Evolutionary conservation across 2,113 vertebrate species (phyloP).

Genomic region (Gopherus flavomarginatus): DNA sequence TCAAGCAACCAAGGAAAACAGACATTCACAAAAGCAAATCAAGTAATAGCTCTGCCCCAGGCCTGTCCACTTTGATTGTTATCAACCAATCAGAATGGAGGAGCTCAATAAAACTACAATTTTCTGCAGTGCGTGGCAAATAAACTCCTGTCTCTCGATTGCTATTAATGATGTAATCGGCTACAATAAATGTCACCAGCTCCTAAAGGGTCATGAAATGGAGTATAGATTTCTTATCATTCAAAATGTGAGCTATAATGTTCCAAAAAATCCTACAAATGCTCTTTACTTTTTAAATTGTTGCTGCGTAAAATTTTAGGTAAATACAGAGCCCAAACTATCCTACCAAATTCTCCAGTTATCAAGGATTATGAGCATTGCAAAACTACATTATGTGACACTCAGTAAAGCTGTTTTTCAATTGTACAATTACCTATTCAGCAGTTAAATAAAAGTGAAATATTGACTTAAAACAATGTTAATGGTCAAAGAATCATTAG

Average conservation of each 20-base stretch:
- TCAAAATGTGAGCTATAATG: not conserved
- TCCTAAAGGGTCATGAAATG: slow-evolving; percentile 43
- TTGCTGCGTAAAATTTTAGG: slow-evolving; percentile 54
- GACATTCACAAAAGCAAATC: slow-evolving; percentile 44
- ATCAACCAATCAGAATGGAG: slow-evolving; percentile 20
- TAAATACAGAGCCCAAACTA: slow-evolving; percentile 54
- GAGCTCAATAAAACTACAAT: slow-evolving; percentile 49
- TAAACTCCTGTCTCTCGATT: not conserved
- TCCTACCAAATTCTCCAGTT: slow-evolving; percentile 61
- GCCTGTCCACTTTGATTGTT: slow-evolving; percentile 31
- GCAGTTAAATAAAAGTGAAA: slow-evolving; percentile 84
- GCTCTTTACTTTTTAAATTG: slow-evolving; percentile 23
- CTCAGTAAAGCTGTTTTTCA: slow-evolving; percentile 73
- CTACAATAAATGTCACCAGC: slow-evolving; percentile 39
- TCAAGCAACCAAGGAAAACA: slow-evolving; percentile 48
- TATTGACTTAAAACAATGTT: slow-evolving; percentile 94
- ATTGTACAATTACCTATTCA: slow-evolving; percentile 78
- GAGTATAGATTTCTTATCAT: slow-evolving; percentile 34
- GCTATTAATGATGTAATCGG: slow-evolving; percentile 46
- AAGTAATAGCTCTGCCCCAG: slow-evolving; percentile 34
- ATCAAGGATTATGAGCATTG: slow-evolving; percentile 66
- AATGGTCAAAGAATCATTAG: slow-evolving; percentile 95
- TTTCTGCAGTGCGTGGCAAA: slow-evolving; percentile 51
- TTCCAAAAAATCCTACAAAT: not conserved
- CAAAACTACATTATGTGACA: slow-evolving; percentile 71